Conservation (phyloP, 2,888 invertebrate species). For the Meloe dianella region DNA sequence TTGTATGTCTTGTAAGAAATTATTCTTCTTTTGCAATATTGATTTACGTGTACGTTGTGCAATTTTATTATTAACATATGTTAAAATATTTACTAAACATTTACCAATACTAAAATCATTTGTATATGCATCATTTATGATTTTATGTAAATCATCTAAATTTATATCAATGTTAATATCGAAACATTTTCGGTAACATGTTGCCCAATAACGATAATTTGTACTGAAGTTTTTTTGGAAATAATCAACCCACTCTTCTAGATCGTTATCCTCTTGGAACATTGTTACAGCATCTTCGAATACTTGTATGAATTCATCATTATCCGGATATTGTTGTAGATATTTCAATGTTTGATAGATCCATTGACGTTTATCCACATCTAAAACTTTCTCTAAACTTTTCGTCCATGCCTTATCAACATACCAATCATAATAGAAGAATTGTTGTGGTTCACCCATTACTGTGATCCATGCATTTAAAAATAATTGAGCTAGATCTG, state of each 20-base stretch:
- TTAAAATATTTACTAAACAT: not conserved
- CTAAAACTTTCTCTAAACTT: not conserved
- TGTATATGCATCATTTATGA: not conserved
- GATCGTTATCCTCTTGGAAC: not conserved
- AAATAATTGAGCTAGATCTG: not conserved
- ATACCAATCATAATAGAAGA: slow-evolving; percentile 5
- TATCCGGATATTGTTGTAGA: slow-evolving; percentile 7
- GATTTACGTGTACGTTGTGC: slow-evolving; percentile 7
- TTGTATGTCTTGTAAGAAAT: slow-evolving; percentile 1
- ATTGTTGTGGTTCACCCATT: slow-evolving; percentile 6
- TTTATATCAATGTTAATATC: slow-evolving; percentile 2
- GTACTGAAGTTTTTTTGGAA: slow-evolving; percentile 1
- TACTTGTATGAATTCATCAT: not conserved
- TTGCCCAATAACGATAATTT: slow-evolving; percentile 6
- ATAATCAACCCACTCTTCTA: slow-evolving; percentile 9
- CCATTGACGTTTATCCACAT: not conserved
- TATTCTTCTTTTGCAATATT: not conserved
- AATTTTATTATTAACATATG: slow-evolving; percentile 5
- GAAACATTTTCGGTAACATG: slow-evolving; percentile 4
- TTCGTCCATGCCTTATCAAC: not conserved
- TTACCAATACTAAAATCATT: not conserved
- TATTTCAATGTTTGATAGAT: slow-evolving; percentile 3
- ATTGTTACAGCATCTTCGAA: not conserved
- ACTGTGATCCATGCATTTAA: not conserved
- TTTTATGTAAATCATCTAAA: slow-evolving; percentile 4